Conservation (phyloP, 1,140 invertebrate genomes). For the Macrotrachela quadricornifera region DNA sequence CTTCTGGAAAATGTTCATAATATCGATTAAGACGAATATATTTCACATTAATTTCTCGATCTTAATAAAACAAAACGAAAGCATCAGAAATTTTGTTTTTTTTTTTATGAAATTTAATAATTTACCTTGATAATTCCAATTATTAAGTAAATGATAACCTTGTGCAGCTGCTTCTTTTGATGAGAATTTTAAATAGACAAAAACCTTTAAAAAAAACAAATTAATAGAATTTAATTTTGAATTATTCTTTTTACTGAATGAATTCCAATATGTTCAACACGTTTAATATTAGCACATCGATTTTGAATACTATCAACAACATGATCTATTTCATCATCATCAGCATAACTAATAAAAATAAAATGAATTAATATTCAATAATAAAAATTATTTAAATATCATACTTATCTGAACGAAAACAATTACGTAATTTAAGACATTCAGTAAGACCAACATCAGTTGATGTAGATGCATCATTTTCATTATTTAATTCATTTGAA, state of each 20-base stretch:
- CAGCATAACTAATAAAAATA: not conserved
- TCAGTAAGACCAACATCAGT: constrained; percentile 50
- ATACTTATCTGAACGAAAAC: constrained; percentile 53
- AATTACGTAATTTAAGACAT: constrained; percentile 78
- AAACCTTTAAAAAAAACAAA: no score
- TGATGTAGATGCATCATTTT: constrained; percentile 50
- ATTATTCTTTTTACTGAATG: no score
- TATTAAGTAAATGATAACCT: constrained; percentile 18
- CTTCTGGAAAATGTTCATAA: constrained; percentile 68
- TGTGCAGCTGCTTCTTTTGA: no score
- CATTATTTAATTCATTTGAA: constrained; percentile 55
- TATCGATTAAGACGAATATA: constrained; percentile 76
- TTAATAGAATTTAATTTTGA: no score
- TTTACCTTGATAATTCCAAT: constrained; percentile 78
- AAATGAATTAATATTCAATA: not conserved
- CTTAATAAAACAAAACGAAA: constrained; percentile 28
- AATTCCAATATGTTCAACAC: no score
- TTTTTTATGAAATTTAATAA: no score
- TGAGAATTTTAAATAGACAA: no score
- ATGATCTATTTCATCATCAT: not conserved
- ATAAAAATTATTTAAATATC: constrained; percentile 9
- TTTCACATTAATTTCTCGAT: constrained; percentile 75
- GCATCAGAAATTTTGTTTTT: no score
- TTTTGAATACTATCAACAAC: not conserved
- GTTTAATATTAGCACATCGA: constrained; percentile 23